Conservation (phyloP, 1,140 invertebrate genomes). For the Phortica variegata region DNA sequence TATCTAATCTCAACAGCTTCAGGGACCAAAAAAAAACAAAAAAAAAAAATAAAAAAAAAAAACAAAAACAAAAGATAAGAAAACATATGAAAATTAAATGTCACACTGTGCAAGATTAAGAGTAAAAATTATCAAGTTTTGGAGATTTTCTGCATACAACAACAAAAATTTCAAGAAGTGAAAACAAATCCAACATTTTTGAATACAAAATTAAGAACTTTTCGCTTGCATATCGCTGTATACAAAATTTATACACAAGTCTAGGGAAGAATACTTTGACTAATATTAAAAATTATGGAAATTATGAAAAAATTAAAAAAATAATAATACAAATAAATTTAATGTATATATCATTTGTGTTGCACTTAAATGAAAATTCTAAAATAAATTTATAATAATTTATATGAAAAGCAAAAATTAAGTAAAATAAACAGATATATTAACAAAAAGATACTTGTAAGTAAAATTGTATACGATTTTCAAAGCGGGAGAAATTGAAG, state of each 20-base stretch:
- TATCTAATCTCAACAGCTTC: constrained; percentile 50
- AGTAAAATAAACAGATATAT: constrained; percentile 11
- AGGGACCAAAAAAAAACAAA: constrained; percentile 40
- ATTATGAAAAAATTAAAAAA: constrained; percentile 5
- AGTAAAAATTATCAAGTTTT: constrained; percentile 6
- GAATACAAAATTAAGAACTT: not conserved
- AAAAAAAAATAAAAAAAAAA: constrained; percentile 20
- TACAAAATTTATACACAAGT: not conserved
- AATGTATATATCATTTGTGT: constrained; percentile 6
- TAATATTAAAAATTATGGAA: constrained; percentile 7
- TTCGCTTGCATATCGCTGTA: not conserved
- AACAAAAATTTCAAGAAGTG: no score
- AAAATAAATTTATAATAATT: constrained; percentile 6
- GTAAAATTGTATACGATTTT: constrained; percentile 44
- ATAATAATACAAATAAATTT: constrained; percentile 7
- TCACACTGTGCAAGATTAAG: no score
- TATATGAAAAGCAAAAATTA: constrained; percentile 17
- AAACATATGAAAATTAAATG: not conserved
- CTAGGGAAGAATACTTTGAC: constrained; percentile 22
- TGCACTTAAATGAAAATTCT: constrained; percentile 9
- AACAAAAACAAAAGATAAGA: constrained; percentile 14
- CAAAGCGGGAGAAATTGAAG: no score
- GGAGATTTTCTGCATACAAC: constrained; percentile 9
- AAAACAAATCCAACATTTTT: no score
- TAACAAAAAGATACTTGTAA: constrained; percentile 20